Base-by-base conservation (phyloP, 1,140 invertebrate genomes). In the Dendroctonus ponderosae region DNA sequence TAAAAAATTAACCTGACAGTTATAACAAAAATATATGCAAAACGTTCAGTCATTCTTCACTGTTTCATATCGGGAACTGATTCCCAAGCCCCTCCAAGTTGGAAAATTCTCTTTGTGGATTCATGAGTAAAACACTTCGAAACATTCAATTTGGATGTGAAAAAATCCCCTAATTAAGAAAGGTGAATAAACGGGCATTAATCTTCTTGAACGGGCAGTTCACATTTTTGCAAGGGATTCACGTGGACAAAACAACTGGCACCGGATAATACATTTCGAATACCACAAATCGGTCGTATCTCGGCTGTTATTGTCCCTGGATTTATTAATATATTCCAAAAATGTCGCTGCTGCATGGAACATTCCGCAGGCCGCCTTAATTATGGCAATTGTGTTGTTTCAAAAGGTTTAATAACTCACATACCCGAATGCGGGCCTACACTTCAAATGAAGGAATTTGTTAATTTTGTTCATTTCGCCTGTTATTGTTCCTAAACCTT, bases 331-430 rank as follows among this genome's bases (percentile, higher is more conserved):
- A 66, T 73, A 68, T 73, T 56, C 73, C 71, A 74, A 74, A 74
- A 74, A 74, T 74, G 67, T 69, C 69, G 66, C 44, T 61, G 61
- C 51, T 67, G 70, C 52, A 57, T 68, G 57, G 64, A 40, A 50
- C 64, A 72, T 74, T 70, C 71, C 71, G 52, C 49, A 50, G 51
- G 50, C 58, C 51, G 62, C 74, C 74, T 76, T 76, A 74, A 75
- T 76, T 76, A 76, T 70, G 9, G 57, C 71, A 67, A 75, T 75
- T 76, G 73, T 75, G 67, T 53, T 53, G 52, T 66, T 67, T 72
- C 74, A 74, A 76, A 76, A 75, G 74, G 67, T 76, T 76, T 75
- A 76, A 76, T 76, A 76, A 76, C 71, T 70, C 69, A 72, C 72
- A 74, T 76, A 75, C 72, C 70, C 57, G 12, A 15, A 15, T 9